These are phyloP conservation scores for Hippopotamus amphibius DNA, from an alignment of 2,113 vertebrate species.

Conservation along the genomic window DNA sequence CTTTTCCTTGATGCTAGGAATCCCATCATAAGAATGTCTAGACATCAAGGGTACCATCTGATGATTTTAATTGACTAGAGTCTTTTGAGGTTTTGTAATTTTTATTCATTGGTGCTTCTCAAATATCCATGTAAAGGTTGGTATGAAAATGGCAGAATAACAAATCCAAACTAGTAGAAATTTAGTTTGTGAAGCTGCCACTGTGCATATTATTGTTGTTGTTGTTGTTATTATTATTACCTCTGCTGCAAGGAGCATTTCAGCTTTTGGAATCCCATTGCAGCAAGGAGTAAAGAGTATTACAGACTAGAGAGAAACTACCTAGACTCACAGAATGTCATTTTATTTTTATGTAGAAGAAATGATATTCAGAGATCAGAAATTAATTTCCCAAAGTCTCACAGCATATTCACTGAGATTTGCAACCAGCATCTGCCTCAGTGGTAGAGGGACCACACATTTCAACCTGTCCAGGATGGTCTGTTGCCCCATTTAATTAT, in stretches of 20 bases:
- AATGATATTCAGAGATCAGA: background rate
- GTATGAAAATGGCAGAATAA: background rate
- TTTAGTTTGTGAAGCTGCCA: background rate
- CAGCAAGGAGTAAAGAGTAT: background rate
- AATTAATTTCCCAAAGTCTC: background rate
- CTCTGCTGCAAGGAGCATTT: background rate
- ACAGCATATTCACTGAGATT: background rate
- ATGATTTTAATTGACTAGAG: background rate
- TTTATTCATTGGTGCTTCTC: constrained; percentile 16
- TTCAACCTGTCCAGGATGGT: background rate
- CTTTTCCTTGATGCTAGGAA: constrained; percentile 20
- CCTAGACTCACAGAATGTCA: background rate
- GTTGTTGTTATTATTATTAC: too few relatives aligned
- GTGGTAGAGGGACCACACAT: background rate
- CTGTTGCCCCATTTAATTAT: background rate
- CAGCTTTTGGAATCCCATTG: background rate
- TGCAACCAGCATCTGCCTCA: background rate
- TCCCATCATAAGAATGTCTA: background rate
- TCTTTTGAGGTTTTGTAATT: constrained; percentile 36
- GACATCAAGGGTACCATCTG: background rate
- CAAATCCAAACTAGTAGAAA: background rate
- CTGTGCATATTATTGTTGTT: background rate
- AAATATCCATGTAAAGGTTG: background rate
- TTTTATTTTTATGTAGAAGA: background rate
- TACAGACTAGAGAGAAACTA: background rate